Conservation (phyloP, 2,888 invertebrate genomes). For the Lasioglossum figueresi region DNA sequence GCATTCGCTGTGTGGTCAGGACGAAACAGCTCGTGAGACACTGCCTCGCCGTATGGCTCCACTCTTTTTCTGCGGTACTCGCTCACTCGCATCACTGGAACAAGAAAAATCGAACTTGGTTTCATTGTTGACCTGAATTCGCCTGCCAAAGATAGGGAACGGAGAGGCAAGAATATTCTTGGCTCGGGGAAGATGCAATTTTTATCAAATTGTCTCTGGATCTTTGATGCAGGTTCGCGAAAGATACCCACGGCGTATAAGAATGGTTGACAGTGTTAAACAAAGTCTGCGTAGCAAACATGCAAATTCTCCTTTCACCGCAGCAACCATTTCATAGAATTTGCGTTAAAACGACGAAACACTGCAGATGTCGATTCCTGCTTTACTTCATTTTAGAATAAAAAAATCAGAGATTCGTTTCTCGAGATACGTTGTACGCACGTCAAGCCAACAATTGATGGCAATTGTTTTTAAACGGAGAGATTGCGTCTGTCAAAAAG, state of each 20-base stretch:
- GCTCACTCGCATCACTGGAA: slow-evolving; percentile 95
- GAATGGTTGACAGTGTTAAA: neutral
- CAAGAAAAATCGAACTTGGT: neutral
- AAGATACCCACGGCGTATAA: neutral
- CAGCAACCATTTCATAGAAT: neutral
- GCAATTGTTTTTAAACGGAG: neutral
- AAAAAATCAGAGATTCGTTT: too few relatives aligned
- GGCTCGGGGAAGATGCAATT: neutral
- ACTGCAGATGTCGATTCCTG: neutral
- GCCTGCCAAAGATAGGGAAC: too few relatives aligned
- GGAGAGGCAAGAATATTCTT: neutral
- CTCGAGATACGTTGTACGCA: too few relatives aligned
- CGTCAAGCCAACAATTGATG: neutral
- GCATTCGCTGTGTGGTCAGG: slow-evolving; percentile 93
- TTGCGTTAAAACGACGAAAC: neutral
- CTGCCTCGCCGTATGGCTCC: slow-evolving; percentile 87
- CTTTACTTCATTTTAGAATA: neutral
- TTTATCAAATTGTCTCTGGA: neutral
- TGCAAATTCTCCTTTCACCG: neutral
- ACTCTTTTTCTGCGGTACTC: slow-evolving; percentile 94
- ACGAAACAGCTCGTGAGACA: slow-evolving; percentile 94
- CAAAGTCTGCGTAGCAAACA: neutral
- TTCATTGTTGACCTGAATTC: neutral
- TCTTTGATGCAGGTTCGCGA: too few relatives aligned
- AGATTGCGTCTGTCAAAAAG: neutral